phyloP scores from a whole-genome alignment of 2,797 vertebrate genomes.

The Spea hammondii region DNA sequence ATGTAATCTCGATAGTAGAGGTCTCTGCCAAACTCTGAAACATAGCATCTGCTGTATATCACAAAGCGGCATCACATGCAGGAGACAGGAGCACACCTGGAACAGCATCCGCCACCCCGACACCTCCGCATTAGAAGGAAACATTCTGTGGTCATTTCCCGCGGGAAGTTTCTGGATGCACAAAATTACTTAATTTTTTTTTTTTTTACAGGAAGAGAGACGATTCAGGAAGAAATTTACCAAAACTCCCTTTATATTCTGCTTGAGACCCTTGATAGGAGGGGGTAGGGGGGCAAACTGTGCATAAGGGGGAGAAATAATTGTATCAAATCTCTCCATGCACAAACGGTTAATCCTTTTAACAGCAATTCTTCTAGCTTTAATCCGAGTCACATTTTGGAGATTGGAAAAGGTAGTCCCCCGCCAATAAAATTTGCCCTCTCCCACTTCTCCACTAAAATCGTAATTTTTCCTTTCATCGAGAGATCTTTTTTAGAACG shows the following conservation, averaged over 20 bases:
- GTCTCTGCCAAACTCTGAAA: neutral
- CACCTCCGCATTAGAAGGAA: neutral
- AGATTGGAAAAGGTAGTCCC: no score
- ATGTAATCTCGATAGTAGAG: neutral
- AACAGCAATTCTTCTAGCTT: no score
- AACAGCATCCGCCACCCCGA: neutral
- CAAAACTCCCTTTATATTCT: no score
- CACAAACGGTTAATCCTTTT: no score
- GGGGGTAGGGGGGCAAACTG: no score
- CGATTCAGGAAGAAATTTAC: no score
- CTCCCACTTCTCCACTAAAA: neutral
- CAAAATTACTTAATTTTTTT: neutral
- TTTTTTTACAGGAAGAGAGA: no score
- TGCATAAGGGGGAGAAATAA: no score
- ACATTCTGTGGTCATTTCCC: neutral
- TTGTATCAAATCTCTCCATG: no score
- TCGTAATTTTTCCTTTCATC: neutral
- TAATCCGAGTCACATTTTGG: no score
- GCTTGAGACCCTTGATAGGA: no score
- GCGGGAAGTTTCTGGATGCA: neutral
- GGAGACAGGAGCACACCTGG: neutral
- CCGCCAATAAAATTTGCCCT: no score
- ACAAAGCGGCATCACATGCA: neutral
- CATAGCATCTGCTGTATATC: neutral
- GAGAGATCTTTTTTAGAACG: neutral